Conservation (phyloP, 2,888 invertebrate species). For the Cynaeus angustus region DNA sequence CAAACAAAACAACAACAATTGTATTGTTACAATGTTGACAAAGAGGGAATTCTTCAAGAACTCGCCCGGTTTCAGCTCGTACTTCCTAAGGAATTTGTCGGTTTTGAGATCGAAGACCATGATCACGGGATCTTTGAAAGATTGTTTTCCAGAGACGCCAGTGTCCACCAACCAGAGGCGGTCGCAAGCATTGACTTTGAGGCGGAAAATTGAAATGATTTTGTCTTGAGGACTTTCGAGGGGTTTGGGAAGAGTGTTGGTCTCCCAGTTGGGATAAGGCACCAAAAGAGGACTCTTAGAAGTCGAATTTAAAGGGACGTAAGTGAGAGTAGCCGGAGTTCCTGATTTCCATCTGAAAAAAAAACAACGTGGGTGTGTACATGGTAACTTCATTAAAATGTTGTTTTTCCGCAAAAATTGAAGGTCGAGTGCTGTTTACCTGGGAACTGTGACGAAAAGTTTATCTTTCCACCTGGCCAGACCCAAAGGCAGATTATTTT, state of each 20-base stretch:
- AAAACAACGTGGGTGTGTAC: background rate
- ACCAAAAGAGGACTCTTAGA: constrained; percentile 80
- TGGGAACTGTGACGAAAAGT: constrained; percentile 81
- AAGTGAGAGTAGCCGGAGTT: constrained; percentile 81
- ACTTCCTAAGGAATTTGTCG: constrained; percentile 81
- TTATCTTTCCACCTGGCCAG: constrained; percentile 82
- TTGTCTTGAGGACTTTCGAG: constrained; percentile 73
- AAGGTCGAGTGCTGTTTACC: constrained; percentile 64
- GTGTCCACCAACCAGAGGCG: constrained; percentile 89
- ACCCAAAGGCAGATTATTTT: constrained; percentile 82
- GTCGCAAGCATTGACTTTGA: constrained; percentile 84
- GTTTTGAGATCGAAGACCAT: constrained; percentile 85
- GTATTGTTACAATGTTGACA: constrained; percentile 80
- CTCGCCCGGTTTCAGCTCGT: constrained; percentile 79
- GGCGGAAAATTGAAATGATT: constrained; percentile 83
- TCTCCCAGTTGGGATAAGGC: constrained; percentile 86
- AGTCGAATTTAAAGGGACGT: constrained; percentile 73
- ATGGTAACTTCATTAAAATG: background rate
- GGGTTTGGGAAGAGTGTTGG: constrained; percentile 83
- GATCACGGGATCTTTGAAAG: constrained; percentile 75
- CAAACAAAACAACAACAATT: background rate
- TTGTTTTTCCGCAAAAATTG: too few species aligned
- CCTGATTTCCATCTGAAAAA: constrained; percentile 77
- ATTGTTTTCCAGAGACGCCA: constrained; percentile 73
- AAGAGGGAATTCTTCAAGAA: constrained; percentile 85